Percentiles rank a stretch among this genome's conserved stretches.
These are phyloP conservation scores for Drosophila kurseongensis DNA, from an alignment of 1,140 invertebrate genomes.

Conservation along the genomic window DNA sequence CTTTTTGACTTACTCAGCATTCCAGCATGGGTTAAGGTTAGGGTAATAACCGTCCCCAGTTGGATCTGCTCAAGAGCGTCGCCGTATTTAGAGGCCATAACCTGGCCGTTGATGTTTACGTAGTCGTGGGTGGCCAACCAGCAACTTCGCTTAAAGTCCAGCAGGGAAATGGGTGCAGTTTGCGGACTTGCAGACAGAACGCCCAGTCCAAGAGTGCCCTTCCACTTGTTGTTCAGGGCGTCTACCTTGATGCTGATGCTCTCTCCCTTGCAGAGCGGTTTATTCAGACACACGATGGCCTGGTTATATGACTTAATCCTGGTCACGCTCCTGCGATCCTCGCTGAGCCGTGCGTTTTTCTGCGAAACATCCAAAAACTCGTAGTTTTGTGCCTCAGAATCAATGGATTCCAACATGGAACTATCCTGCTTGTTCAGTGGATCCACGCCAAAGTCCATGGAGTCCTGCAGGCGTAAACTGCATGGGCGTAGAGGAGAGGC, in stretches of 20 bases:
- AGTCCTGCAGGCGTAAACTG: constrained; percentile 87
- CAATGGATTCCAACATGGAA: constrained; percentile 83
- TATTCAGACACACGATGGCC: constrained; percentile 75
- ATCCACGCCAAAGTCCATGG: constrained; percentile 87
- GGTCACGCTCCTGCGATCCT: constrained; percentile 68
- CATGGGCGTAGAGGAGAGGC: constrained; percentile 86
- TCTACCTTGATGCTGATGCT: constrained; percentile 88
- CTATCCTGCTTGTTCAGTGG: constrained; percentile 86
- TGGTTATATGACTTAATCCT: constrained; percentile 80
- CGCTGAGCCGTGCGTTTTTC: constrained; percentile 89
- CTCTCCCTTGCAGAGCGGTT: constrained; percentile 79
- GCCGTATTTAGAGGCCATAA: constrained; percentile 86
- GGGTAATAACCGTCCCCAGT: constrained; percentile 79
- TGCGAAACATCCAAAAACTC: constrained; percentile 90
- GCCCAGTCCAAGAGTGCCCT: constrained; percentile 91
- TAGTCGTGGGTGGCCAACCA: constrained; percentile 92
- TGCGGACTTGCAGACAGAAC: constrained; percentile 90
- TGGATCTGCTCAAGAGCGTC: constrained; percentile 79
- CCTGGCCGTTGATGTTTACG: constrained; percentile 91
- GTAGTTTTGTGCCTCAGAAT: constrained; percentile 84
- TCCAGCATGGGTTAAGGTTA: constrained; percentile 77
- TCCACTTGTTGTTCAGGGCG: constrained; percentile 90
- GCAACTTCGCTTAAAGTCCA: constrained; percentile 90
- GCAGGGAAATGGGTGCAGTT: constrained; percentile 87
- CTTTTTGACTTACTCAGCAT: constrained; percentile 46